A percentile compares a stretch with the other conserved stretches of the same genome.
Evolutionary conservation across 64 coral and sea anemone species (phyloP).

Genomic region (Actinia equina): DNA sequence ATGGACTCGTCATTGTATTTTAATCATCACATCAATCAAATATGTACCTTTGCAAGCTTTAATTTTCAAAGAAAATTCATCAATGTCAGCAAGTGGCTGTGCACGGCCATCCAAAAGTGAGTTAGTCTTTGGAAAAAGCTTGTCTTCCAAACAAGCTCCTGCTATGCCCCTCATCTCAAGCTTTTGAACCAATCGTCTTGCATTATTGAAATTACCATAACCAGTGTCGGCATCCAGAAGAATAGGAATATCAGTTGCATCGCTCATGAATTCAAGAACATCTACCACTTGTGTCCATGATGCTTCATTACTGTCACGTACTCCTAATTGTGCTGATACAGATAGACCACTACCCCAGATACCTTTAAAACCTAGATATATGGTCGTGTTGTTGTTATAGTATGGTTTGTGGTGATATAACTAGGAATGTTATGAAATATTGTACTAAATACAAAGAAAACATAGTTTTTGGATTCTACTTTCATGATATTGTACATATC

Average conservation of each 20-base stretch:
- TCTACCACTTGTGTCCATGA: slow-evolving; percentile 98
- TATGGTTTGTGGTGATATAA: too few relatives aligned
- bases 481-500: too few relatives aligned
- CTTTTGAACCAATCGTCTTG: slow-evolving; percentile 83
- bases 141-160: slow-evolving; percentile 95
- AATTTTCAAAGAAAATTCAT: slow-evolving; percentile 95
- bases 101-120: slow-evolving; percentile 91
- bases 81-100: slow-evolving; percentile 93
- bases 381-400: too few relatives aligned
- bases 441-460: too few relatives aligned
- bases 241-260: slow-evolving; percentile 93
- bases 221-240: slow-evolving; percentile 97
- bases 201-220: slow-evolving; percentile 99
- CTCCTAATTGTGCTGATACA: slow-evolving; percentile 94
- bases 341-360: slow-evolving; percentile 99
- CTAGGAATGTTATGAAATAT: too few relatives aligned
- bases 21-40: not conserved
- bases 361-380: slow-evolving; percentile 88
- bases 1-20: too few relatives aligned
- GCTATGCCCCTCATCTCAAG: slow-evolving; percentile 89
- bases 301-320: slow-evolving; percentile 97
- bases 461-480: too few relatives aligned
- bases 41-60: slow-evolving; percentile 93
- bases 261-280: slow-evolving; percentile 99
- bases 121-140: slow-evolving; percentile 98